These are phyloP conservation scores for Aporophyla nigra DNA, from an alignment of 2,888 invertebrate genomes.

Conservation along the genomic window DNA sequence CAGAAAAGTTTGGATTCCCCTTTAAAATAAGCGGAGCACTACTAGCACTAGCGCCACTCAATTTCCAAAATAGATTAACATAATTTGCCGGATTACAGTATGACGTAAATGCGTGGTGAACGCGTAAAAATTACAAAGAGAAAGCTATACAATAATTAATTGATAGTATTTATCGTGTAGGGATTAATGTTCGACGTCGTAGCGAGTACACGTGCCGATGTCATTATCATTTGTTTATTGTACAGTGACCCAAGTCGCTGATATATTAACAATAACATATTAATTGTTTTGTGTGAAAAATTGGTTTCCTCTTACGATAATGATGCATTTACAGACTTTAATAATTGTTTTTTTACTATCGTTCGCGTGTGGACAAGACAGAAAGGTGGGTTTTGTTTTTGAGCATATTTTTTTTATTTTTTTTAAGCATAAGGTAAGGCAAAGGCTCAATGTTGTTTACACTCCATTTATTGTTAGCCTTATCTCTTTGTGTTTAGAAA, in stretches of 20 bases:
- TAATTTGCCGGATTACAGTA: conserved; percentile 30
- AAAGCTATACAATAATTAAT: conserved; percentile 62
- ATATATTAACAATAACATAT: conserved; percentile 68
- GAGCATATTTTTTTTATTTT: conserved; percentile 5
- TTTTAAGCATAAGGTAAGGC: not conserved
- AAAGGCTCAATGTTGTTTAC: conserved; percentile 13
- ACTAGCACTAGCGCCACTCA: conserved; percentile 30
- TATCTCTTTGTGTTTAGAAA: conserved; percentile 52
- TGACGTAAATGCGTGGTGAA: conserved; percentile 60
- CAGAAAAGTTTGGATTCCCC: not conserved
- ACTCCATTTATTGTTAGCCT: conserved; percentile 48
- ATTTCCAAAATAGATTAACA: conserved; percentile 21
- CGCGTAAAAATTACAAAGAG: conserved; percentile 47
- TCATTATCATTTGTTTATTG: conserved; percentile 80
- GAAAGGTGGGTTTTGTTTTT: conserved; percentile 77
- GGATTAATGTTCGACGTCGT: conserved; percentile 65
- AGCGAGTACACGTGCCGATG: conserved; percentile 76
- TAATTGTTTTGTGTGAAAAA: conserved; percentile 72
- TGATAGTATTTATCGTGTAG: conserved; percentile 62
- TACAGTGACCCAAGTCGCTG: conserved; percentile 63
- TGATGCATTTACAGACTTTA: conserved; percentile 74
- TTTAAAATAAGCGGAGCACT: not conserved
- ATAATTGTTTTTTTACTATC: conserved; percentile 75
- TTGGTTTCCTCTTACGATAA: conserved; percentile 78
- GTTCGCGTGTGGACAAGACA: conserved; percentile 79